A percentile compares a stretch with the other conserved stretches of the same genome.
Conservation (phyloP, 2,888 invertebrate species). For the Bruchidius siliquastri region DNA sequence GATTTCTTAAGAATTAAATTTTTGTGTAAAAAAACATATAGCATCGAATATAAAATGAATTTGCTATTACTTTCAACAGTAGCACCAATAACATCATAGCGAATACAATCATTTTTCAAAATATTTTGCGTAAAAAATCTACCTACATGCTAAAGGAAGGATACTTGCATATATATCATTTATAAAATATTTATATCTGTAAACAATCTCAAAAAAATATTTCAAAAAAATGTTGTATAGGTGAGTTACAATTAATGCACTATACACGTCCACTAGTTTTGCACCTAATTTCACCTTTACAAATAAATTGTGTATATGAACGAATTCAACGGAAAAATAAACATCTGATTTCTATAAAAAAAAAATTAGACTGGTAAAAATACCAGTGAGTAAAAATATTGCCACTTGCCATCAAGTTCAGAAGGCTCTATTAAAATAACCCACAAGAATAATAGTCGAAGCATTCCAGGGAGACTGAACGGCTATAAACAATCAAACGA, state of each 20-base stretch:
- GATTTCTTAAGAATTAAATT: too few species aligned
- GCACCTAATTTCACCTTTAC: not conserved
- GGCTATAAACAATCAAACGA: not conserved
- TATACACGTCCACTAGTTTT: not conserved
- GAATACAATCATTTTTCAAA: not conserved
- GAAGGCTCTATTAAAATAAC: not conserved
- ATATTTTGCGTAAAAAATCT: not conserved
- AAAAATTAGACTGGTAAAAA: not conserved
- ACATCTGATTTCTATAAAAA: not conserved
- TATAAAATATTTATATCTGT: not conserved
- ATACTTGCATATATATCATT: not conserved
- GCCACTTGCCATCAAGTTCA: not conserved
- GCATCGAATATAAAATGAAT: not conserved
- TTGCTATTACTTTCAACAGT: not conserved
- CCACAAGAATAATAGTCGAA: not conserved
- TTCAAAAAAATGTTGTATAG: not conserved
- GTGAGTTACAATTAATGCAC: not conserved
- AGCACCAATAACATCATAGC: not conserved
- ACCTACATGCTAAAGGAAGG: not conserved
- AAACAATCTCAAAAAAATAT: not conserved
- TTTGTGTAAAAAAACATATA: not conserved
- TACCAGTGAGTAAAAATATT: not conserved
- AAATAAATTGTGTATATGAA: not conserved
- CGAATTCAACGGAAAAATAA: not conserved
- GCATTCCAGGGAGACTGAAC: not conserved